Evolutionary conservation across 2,797 vertebrate genomes (phyloP).

Genomic region (Ataeniobius toweri): DNA sequence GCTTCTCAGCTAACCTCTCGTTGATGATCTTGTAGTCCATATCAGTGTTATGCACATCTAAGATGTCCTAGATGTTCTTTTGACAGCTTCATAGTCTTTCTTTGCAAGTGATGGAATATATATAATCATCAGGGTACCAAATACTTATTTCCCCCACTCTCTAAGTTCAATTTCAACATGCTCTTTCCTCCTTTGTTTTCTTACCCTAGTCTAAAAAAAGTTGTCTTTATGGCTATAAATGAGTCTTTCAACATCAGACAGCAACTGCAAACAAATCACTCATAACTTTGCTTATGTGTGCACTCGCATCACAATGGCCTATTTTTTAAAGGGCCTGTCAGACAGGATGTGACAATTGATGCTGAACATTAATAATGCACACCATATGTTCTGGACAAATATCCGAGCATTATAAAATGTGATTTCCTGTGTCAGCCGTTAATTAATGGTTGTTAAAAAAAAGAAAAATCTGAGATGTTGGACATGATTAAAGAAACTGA

Average conservation of each 20-base stretch:
- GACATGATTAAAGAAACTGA: slow-evolving; percentile 71
- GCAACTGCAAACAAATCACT: slow-evolving; percentile 58
- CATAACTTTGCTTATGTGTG: slow-evolving; percentile 46
- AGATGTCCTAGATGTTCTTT: not conserved
- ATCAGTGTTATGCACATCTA: not conserved
- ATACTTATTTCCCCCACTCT: not conserved
- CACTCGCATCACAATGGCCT: slow-evolving; percentile 58
- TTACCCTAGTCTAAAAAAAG: not conserved
- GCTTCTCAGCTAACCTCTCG: not conserved
- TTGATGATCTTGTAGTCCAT: not conserved
- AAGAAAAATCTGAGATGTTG: slow-evolving; percentile 70
- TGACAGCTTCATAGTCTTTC: not conserved
- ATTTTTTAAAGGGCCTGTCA: slow-evolving; percentile 61
- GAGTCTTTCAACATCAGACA: slow-evolving; percentile 32
- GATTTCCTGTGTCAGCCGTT: slow-evolving; percentile 72
- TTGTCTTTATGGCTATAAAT: slow-evolving; percentile 14
- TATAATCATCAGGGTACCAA: not conserved
- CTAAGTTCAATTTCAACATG: not conserved
- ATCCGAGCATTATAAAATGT: slow-evolving; percentile 77
- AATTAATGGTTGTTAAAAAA: slow-evolving; percentile 79
- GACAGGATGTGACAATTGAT: slow-evolving; percentile 68
- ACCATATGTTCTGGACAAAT: slow-evolving; percentile 77
- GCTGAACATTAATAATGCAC: slow-evolving; percentile 75
- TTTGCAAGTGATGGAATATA: not conserved
- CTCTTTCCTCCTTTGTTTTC: not conserved